Conservation (phyloP, 2,113 vertebrate species). For the Chaenocephalus aceratus region DNA sequence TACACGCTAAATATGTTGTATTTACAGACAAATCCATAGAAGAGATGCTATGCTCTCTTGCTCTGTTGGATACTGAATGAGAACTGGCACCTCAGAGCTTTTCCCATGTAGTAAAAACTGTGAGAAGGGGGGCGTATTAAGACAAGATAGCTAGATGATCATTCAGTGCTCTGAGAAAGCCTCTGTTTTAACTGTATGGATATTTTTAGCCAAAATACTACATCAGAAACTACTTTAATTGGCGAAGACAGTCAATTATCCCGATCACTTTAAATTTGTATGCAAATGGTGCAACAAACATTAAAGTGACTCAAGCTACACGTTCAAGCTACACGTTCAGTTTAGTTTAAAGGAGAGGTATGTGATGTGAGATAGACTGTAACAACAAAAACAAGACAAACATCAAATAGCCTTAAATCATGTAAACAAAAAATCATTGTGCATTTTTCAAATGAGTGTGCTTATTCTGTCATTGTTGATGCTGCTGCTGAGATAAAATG, state of each 20-base stretch:
- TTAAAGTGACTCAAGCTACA: constrained; percentile 43
- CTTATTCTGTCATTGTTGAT: constrained; percentile 79
- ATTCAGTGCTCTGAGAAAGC: constrained; percentile 14
- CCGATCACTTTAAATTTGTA: constrained; percentile 27
- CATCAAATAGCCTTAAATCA: constrained; percentile 76
- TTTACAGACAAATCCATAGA: constrained; percentile 73
- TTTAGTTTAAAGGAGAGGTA: constrained; percentile 59
- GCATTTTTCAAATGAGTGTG: constrained; percentile 81
- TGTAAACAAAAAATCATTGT: constrained; percentile 85
- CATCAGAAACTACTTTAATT: background rate
- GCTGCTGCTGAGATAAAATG: constrained; percentile 82
- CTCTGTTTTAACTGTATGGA: constrained; percentile 4
- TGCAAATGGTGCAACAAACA: constrained; percentile 33
- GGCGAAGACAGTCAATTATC: constrained; percentile 13
- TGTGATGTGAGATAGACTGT: constrained; percentile 59
- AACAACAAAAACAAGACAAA: constrained; percentile 65
- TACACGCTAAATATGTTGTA: constrained; percentile 69
- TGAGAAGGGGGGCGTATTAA: constrained; percentile 41
- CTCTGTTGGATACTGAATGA: constrained; percentile 32
- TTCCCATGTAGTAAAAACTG: constrained; percentile 37
- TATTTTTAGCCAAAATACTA: constrained; percentile 7
- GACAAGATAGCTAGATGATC: constrained; percentile 41
- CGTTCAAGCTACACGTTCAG: constrained; percentile 34
- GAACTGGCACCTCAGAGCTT: constrained; percentile 44
- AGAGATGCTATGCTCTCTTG: constrained; percentile 35